Evolutionary conservation across 2,888 invertebrate species (phyloP).

Genomic region (Eremobia ochroleuca): DNA sequence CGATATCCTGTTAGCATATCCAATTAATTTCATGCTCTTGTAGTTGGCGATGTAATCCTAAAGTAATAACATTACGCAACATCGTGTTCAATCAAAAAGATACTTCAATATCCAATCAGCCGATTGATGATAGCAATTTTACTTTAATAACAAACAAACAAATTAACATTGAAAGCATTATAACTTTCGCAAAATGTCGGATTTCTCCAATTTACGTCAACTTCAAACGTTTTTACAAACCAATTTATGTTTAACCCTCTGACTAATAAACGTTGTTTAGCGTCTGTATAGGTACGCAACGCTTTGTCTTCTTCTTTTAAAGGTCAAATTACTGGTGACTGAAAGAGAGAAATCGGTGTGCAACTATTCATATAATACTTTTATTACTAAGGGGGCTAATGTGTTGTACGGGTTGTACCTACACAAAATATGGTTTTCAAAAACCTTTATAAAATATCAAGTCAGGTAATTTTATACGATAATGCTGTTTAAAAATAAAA

Average conservation of each 20-base stretch:
- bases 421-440: neutral
- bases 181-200: neutral
- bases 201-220: neutral
- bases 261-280: too few species aligned
- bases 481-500: neutral
- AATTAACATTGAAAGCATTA: constrained; percentile 12
- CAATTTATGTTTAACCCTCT: too few species aligned
- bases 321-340: too few species aligned
- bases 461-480: too few species aligned
- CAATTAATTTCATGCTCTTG: constrained; percentile 25
- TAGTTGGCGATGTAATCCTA: constrained; percentile 8
- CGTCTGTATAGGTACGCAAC: too few species aligned
- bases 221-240: neutral
- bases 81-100: constrained; percentile 24
- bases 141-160: constrained; percentile 10
- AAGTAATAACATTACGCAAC: constrained; percentile 27
- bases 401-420: neutral
- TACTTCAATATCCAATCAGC: constrained; percentile 20
- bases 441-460: neutral
- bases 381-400: too few species aligned
- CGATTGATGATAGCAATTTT: constrained; percentile 17
- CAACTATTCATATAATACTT: too few species aligned
- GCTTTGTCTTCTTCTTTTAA: too few species aligned
- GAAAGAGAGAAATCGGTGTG: too few species aligned
- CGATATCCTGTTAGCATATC: constrained; percentile 1